These are phyloP conservation scores for Polyergus mexicanus DNA, from an alignment of 1,140 invertebrate species.

Conservation along the genomic window DNA sequence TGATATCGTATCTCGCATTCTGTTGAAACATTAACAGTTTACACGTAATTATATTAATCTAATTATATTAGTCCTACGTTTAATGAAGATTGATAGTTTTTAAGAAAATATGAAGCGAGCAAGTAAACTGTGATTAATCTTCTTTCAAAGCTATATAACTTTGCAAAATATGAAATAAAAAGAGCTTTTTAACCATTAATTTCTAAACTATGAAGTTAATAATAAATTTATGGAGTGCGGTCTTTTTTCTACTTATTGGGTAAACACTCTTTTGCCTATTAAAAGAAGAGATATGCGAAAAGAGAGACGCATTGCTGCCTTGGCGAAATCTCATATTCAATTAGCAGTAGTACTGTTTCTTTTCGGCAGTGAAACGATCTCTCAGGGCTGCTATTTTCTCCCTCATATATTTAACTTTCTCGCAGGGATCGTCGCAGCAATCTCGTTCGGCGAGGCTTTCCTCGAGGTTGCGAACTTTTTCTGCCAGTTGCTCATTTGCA, in stretches of 20 bases:
- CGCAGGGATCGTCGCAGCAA: slow-evolving; percentile 73
- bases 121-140: slow-evolving; percentile 44
- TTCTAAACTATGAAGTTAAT: slow-evolving; percentile 6
- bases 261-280: neutral
- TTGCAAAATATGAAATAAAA: neutral
- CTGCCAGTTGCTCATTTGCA: slow-evolving; percentile 75
- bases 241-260: neutral
- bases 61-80: neutral
- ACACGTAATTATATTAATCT: slow-evolving; percentile 51
- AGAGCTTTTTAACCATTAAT: neutral
- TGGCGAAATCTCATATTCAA: slow-evolving; percentile 23
- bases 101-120: slow-evolving; percentile 11
- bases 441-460: slow-evolving; percentile 79
- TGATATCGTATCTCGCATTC: slow-evolving; percentile 76
- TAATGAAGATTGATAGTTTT: slow-evolving; percentile 40
- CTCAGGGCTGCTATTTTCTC: slow-evolving; percentile 76
- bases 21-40: slow-evolving; percentile 54
- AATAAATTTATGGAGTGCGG: neutral
- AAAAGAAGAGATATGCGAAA: neutral
- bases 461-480: slow-evolving; percentile 79
- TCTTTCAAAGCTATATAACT: slow-evolving; percentile 26
- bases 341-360: slow-evolving; percentile 76
- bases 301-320: neutral
- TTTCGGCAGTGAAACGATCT: slow-evolving; percentile 74
- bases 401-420: slow-evolving; percentile 69